Evolutionary conservation across 2,113 vertebrate species (phyloP), one percentile per base, ranked within the genome.

Genomic region (Paradoxurus hermaphroditus): DNA sequence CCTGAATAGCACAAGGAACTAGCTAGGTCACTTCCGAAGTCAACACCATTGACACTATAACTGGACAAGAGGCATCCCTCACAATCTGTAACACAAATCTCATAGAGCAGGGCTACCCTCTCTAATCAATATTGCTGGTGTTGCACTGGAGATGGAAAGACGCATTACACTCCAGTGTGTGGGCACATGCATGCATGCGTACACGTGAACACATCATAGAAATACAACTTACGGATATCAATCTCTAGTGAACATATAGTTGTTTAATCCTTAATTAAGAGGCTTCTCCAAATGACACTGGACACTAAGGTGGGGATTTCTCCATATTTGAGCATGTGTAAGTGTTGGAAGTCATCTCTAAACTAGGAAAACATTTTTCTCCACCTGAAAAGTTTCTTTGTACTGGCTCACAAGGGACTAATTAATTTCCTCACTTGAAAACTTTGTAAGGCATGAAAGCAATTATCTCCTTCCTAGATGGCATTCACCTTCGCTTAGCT

Each of bases 391-490:
- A 86, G 18, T 95, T 86, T 83, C 9, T 82, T 29, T 73, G n/a
- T 51, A 75, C 31, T 88, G 49, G 94, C 75, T 90, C 90, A 90
- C 41, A 86, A 86, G 86, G 49, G 93, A 83, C 75, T 67, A 92
- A 91, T 97, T 96, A 97, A 97, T 95, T 90, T 96, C 12, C 36
- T 51, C 41, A 86, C 65, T 92, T 63, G 49, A 86, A 97, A 95
- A 94, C 49, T 97, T 90, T 70, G 36, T 59, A 92, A 96, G 63
- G 39, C 75, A 87, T 46, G 31, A 77, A 34, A 92, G 5, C 75
- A 95, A 93, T 95, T 90, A 86, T 70, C 59, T 49, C 25, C 68
- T 94, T 85, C 73, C 86, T 65, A 25, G 36, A 90, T 46, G 31
- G n/a, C 8, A 63, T 29, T 46, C 2, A 11, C 19, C 21, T 88